Conservation (phyloP, 2,797 vertebrate genomes). For the Aplochiton taeniatus region DNA sequence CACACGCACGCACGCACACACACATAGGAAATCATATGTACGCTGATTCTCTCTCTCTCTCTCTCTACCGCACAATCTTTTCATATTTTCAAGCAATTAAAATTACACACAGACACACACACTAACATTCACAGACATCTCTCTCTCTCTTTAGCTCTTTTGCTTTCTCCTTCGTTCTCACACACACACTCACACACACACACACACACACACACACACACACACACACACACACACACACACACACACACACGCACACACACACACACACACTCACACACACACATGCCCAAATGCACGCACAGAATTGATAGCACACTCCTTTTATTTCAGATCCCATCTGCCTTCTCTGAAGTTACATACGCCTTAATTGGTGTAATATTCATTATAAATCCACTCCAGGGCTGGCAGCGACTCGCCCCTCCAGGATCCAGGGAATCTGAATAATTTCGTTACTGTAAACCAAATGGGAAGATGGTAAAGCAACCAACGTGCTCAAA, state of each 20-base stretch:
- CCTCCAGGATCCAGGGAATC: conserved; percentile 16
- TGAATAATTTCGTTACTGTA: conserved; percentile 8
- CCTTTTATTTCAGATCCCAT: neutral
- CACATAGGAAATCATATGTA: no score
- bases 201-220: no score
- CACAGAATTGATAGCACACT: neutral
- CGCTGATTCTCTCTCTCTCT: no score
- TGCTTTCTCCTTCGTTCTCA: no score
- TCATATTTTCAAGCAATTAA: no score
- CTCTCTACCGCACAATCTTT: no score
- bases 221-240: no score
- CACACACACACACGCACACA: neutral
- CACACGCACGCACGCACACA: no score
- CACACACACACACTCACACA: neutral
- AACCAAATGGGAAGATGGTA: neutral
- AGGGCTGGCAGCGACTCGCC: conserved; percentile 31
- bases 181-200: no score
- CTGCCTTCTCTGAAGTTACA: conserved; percentile 9
- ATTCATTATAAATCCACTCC: conserved; percentile 33
- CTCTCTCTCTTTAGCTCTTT: no score
- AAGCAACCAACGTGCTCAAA: neutral
- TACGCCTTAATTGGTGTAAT: conserved; percentile 25
- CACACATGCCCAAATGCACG: neutral
- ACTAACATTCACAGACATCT: no score
- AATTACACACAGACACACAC: no score